A percentile compares a stretch with the other conserved stretches of the same genome.
phyloP scores from a whole-genome alignment of 1,140 invertebrate genomes.

The Antheraea pernyi region DNA sequence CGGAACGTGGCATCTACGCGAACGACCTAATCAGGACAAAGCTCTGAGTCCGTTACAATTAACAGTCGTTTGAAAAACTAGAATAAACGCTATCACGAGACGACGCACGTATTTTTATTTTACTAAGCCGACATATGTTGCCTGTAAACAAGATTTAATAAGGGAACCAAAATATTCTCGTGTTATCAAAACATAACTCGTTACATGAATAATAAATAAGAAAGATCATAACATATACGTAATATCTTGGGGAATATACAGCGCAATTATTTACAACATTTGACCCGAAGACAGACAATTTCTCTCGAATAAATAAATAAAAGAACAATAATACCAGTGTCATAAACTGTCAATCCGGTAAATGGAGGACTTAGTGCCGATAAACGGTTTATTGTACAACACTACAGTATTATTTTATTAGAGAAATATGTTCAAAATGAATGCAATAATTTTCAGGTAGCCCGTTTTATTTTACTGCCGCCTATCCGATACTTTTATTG shows the following conservation, averaged over 20 bases:
- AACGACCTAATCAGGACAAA: too few species aligned
- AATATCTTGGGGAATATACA: not conserved
- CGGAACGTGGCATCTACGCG: too few species aligned
- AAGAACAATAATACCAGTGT: slow-evolving; percentile 8
- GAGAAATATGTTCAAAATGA: slow-evolving; percentile 13
- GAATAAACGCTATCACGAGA: too few species aligned
- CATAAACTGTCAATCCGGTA: slow-evolving; percentile 18
- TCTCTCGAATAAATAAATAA: slow-evolving; percentile 14
- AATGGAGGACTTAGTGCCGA: slow-evolving; percentile 23
- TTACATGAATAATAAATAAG: not conserved
- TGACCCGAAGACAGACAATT: slow-evolving; percentile 10
- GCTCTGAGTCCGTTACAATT: too few species aligned
- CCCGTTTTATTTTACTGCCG: slow-evolving; percentile 13
- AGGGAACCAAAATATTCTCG: too few species aligned
- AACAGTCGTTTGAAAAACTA: too few species aligned
- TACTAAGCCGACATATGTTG: too few species aligned
- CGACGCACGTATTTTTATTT: too few species aligned
- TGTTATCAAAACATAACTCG: too few species aligned
- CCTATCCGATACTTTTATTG: slow-evolving; percentile 10
- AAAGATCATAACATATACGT: not conserved
- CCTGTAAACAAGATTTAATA: too few species aligned
- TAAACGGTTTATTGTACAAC: slow-evolving; percentile 19
- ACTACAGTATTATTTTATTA: slow-evolving; percentile 18
- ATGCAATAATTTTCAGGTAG: slow-evolving; percentile 19
- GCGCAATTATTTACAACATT: not conserved